Evolutionary conservation across 35 echinoderm and acorn worm species (phyloP).

Genomic region (Heliocidaris erythrogramma): DNA sequence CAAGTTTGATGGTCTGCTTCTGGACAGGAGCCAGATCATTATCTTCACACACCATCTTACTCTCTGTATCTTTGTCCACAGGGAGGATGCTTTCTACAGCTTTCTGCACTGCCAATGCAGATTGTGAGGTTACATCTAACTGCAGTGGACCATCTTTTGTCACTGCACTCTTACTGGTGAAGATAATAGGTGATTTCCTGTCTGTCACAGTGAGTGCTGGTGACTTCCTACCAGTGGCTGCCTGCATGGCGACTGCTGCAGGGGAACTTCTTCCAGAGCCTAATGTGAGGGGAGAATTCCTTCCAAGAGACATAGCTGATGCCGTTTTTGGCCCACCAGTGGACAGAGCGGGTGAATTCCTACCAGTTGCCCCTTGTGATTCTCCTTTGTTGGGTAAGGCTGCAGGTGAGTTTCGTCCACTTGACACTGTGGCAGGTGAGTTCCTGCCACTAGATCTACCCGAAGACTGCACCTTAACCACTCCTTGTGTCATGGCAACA

Average conservation of each 20-base stretch:
- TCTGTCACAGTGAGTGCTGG: not conserved
- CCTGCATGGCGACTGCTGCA: not conserved
- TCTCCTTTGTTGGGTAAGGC: not conserved
- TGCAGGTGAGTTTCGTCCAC: conserved; percentile 18
- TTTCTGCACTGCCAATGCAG: not conserved
- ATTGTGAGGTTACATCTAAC: not conserved
- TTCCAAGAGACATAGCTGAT: not conserved
- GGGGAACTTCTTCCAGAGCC: conserved; percentile 34
- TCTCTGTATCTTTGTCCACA: not conserved
- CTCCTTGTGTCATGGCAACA: not conserved
- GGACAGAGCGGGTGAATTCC: conserved; percentile 4
- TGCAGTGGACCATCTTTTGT: not conserved
- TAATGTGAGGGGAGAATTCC: conserved; percentile 24
- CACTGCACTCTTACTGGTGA: not conserved
- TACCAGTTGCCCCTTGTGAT: not conserved
- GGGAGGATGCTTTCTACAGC: not conserved
- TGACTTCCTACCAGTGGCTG: conserved; percentile 4
- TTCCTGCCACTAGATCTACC: conserved; percentile 23
- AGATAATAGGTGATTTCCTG: conserved; percentile 20
- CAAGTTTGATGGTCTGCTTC: not conserved
- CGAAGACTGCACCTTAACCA: conserved; percentile 7
- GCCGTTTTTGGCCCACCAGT: not conserved
- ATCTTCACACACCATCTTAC: not conserved
- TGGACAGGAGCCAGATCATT: not conserved
- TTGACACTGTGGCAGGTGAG: conserved; percentile 5